These are phyloP conservation scores for Aphelinus atriplicis DNA, from an alignment of 1,140 invertebrate species.

Conservation along the genomic window DNA sequence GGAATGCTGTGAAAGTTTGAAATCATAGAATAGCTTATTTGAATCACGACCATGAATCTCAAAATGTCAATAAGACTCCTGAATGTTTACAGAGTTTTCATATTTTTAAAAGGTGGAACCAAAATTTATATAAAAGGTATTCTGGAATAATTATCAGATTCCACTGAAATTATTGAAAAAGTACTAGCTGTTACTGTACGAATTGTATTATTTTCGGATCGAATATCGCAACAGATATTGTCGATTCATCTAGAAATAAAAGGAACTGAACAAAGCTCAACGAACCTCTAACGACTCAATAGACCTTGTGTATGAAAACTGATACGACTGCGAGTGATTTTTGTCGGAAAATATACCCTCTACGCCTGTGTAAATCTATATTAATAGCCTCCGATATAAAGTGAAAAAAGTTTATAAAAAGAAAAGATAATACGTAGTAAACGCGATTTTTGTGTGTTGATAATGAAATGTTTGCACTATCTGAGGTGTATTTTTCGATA, in stretches of 20 bases:
- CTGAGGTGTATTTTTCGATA: conserved; percentile 24
- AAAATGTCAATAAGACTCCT: neutral
- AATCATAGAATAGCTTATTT: no score
- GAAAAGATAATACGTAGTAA: conserved; percentile 6
- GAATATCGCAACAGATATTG: neutral
- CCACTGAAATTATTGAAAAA: no score
- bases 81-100: conserved; percentile 1
- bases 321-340: conserved; percentile 12
- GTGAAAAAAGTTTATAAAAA: conserved; percentile 2
- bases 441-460: neutral
- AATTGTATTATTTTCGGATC: neutral
- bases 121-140: no score
- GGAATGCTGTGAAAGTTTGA: no score
- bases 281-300: neutral
- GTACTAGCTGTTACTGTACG: neutral
- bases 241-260: neutral
- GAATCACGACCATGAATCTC: no score
- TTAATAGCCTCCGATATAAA: conserved; percentile 9
- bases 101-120: neutral
- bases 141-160: no score
- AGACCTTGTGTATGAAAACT: neutral
- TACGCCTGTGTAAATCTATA: conserved; percentile 1
- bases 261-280: neutral
- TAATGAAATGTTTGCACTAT: conserved; percentile 8
- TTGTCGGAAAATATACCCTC: conserved; percentile 27